Base-by-base conservation (phyloP, 1,140 invertebrate species). In the Lucilia sericata region DNA sequence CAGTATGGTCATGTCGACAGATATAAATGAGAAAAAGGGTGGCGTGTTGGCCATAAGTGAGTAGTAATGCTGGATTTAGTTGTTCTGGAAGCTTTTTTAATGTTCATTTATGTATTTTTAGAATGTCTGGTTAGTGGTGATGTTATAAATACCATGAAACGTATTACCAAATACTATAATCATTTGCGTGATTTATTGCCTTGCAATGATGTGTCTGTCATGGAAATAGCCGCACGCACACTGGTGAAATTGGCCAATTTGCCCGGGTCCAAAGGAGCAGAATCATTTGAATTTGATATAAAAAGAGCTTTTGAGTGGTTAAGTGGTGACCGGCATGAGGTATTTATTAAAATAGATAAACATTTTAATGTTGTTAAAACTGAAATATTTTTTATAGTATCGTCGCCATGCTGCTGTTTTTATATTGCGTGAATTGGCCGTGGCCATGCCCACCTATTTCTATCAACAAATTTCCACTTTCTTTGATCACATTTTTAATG, bases 381-480 rank as follows among this genome's bases (percentile, higher is more conserved):
- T 75, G 0, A n/a, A 36, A 78, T 82, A 82, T n/a, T 8, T 85
- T 82, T 1, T 8, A n/a, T 74, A 92, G 89, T 94, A 96, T 0
- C 96, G 96, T 89, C 93, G 97, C 84, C 97, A 98, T 91, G 97
- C 97, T 10, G 97, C 97, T 2, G 98, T 99, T 4, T 92, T 99
- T 30, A 94, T 99, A 13, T 91, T 99, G 9, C 95, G 96, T 88
- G 99, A 99, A 92, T 91, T 99, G 17, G 99, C 99, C 13, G 95
- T 98, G 19, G 97, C 97, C 14, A 97, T 98, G 92, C 98, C 98
- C 3, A 99, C 98, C 17, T 99, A 98, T 91, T 99, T 99, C 91
- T 99, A 99, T 90, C 98, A 99, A 92, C 97, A 99, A 93, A 97
- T 99, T 0, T 96, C 97, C 19, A 95, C 95, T 76, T 99, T 99